A percentile compares a stretch with the other conserved stretches of the same genome.
Evolutionary conservation across 2,888 invertebrate species (phyloP).

Genomic region (Diplazon laetatorius): DNA sequence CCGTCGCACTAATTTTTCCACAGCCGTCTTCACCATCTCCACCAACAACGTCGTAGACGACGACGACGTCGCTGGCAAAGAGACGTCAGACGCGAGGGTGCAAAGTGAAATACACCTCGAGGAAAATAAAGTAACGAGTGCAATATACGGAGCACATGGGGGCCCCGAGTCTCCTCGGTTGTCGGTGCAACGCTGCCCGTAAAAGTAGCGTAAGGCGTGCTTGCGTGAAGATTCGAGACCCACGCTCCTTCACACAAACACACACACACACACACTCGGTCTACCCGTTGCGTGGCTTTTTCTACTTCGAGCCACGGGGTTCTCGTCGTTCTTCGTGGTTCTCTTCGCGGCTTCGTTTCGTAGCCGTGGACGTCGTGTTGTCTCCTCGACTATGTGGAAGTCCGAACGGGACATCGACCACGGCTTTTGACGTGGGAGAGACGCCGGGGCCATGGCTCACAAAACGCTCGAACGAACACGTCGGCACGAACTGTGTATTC

Average conservation of each 20-base stretch:
- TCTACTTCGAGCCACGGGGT: not conserved
- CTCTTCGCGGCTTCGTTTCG: constrained; percentile 4
- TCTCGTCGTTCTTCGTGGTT: not conserved
- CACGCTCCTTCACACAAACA: not conserved
- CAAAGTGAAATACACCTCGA: not conserved
- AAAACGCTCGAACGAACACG: constrained; percentile 71
- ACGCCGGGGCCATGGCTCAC: constrained; percentile 70
- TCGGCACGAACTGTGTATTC: constrained; percentile 39
- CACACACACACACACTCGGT: no score
- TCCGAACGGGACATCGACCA: constrained; percentile 30
- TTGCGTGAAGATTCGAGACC: not conserved
- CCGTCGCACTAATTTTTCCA: no score
- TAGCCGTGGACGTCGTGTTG: constrained; percentile 6
- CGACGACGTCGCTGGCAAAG: not conserved
- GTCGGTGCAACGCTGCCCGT: not conserved
- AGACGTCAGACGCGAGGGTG: not conserved
- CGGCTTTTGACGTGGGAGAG: constrained; percentile 72
- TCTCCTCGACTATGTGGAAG: constrained; percentile 34
- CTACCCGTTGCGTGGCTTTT: not conserved
- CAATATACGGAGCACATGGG: not conserved
- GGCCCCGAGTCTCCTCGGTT: not conserved
- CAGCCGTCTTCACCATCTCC: no score
- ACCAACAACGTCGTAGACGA: constrained; percentile 11
- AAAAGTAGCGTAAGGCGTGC: not conserved
- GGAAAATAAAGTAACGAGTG: constrained; percentile 10